Conservation (phyloP, 2,797 vertebrate species). For the Myripristis jacobus region DNA sequence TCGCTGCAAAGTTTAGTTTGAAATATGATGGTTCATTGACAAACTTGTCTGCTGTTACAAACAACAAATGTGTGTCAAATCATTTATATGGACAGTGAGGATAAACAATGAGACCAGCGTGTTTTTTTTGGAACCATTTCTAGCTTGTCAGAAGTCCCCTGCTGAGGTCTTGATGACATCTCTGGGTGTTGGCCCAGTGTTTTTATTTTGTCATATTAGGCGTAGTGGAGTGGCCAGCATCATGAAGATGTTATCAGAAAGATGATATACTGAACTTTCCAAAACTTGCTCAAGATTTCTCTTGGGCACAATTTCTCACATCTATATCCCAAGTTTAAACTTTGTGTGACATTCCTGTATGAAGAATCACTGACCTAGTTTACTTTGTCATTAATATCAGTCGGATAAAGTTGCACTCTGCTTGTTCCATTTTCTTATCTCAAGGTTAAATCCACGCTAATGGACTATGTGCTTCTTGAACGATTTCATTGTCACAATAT, state of each 20-base stretch:
- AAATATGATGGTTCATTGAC: background rate
- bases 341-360: background rate
- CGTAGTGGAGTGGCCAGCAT: no score
- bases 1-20: background rate
- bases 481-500: constrained; percentile 21
- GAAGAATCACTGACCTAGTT: background rate
- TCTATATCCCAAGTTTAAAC: constrained; percentile 6
- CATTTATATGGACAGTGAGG: constrained; percentile 10
- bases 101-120: constrained; percentile 28
- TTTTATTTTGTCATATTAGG: background rate
- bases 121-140: background rate
- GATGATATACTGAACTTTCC: background rate
- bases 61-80: constrained; percentile 37
- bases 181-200: background rate
- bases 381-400: background rate
- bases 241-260: background rate
- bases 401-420: background rate
- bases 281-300: background rate
- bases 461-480: constrained; percentile 27
- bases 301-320: constrained; percentile 32
- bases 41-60: background rate
- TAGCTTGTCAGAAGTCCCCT: background rate
- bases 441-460: constrained; percentile 16
- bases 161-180: background rate
- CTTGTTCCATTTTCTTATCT: constrained; percentile 1